Evolutionary conservation across 2,888 invertebrate genomes (phyloP), one percentile per base, ranked within the genome.

Genomic region (Oscheius myriophilus): DNA sequence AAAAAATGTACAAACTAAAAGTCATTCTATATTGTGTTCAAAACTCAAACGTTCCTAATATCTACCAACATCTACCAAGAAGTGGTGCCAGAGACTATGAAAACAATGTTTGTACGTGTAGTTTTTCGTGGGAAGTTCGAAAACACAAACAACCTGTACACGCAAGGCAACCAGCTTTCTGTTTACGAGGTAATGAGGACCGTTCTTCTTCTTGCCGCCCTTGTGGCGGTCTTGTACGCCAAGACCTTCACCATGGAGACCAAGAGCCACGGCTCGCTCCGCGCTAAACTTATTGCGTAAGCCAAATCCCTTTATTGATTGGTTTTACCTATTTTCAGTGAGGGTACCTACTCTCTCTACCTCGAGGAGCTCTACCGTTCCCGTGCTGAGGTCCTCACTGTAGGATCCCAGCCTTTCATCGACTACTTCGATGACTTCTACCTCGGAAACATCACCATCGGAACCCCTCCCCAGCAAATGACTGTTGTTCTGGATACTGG

Each of bases 381-480:
- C 49, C 70, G 75, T 18, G 14, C 69, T 51, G 68, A 72, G 51
- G 61, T 67, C 25, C 69, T 74, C 42, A 69, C 67, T 62, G 43
- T 72, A 16, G 80, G 77, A 23, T 68, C 66, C 21, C 78, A 80
- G 69, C 80, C 80, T 41, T 80, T 80, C 77, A 58, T 81, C 67
- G 82, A 82, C 71, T 83, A 80, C 68, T 81, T 57, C 57, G 82
- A 82, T 66, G 81, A 82, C 75, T 83, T 83, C 81, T 83, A 83
- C 72, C 78, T 82, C 67, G 82, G 82, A 70, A 78, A 81, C 76
- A 80, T 82, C 75, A 78, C 81, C 64, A 69, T 82, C 59, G 83
- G 83, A 75, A 81, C 83, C 25, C 79, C 79, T 54, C 53, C 73
- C 14, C 83, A 82, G 69, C 49, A 59, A 55, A 70, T 79, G 62